Conservation (phyloP, 1,140 invertebrate genomes). For the Nylanderia fulva region DNA sequence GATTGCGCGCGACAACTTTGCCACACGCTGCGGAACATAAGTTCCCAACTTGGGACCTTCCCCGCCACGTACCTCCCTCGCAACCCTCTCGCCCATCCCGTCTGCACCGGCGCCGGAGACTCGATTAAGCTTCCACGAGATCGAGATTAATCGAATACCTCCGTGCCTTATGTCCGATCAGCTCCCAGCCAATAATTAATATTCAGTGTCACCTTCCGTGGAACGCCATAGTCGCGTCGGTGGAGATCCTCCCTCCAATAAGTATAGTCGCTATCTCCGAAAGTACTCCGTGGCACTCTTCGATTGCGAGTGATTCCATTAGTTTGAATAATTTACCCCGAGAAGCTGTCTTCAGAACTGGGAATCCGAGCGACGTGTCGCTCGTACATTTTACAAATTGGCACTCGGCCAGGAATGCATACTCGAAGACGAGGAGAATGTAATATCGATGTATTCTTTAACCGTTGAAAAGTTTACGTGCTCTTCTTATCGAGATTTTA, state of each 20-base stretch:
- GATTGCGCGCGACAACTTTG: slow-evolving; percentile 73
- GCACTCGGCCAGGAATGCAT: background rate
- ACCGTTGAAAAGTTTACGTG: background rate
- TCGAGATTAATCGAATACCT: slow-evolving; percentile 73
- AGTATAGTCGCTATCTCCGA: slow-evolving; percentile 28
- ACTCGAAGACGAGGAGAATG: background rate
- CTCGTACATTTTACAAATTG: slow-evolving; percentile 47
- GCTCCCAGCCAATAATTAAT: slow-evolving; percentile 68
- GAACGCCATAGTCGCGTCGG: slow-evolving; percentile 27
- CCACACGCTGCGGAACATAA: slow-evolving; percentile 64
- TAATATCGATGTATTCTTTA: background rate
- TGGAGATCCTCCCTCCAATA: background rate
- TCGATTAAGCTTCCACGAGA: slow-evolving; percentile 66
- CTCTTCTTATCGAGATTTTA: background rate
- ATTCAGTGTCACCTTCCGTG: slow-evolving; percentile 55
- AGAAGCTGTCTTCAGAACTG: background rate
- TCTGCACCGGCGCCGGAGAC: slow-evolving; percentile 36
- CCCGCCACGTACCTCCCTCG: slow-evolving; percentile 5
- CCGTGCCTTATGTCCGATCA: slow-evolving; percentile 46
- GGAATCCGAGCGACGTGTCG: background rate
- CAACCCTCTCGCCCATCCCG: background rate
- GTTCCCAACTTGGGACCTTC: slow-evolving; percentile 62
- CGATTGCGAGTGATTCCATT: slow-evolving; percentile 47
- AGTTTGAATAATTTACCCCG: slow-evolving; percentile 51
- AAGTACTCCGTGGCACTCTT: slow-evolving; percentile 42